Conservation (phyloP, 2,797 vertebrate species). For the Gymnoscopelus braueri region DNA sequence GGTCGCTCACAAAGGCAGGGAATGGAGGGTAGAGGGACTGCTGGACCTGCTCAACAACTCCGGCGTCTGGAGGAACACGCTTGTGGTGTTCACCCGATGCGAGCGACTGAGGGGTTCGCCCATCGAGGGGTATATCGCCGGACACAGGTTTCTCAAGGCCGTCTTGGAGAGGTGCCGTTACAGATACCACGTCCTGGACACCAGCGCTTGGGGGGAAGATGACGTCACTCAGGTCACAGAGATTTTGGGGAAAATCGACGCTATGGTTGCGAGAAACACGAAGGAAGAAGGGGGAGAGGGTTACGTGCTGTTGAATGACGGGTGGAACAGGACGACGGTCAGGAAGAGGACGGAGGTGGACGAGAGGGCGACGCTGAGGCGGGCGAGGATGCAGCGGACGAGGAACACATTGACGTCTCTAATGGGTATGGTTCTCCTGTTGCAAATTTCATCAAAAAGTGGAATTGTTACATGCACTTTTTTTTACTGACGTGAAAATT, state of each 20-base stretch:
- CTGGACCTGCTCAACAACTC: slow-evolving; percentile 47
- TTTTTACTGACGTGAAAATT: too few species aligned
- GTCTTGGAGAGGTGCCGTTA: slow-evolving; percentile 47
- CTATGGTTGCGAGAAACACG: slow-evolving; percentile 28
- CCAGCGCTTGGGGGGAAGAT: slow-evolving; percentile 35
- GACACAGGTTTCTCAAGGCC: slow-evolving; percentile 24
- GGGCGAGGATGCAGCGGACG: slow-evolving; percentile 1
- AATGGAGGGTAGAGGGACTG: slow-evolving; percentile 62
- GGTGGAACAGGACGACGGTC: slow-evolving; percentile 14
- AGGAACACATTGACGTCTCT: slow-evolving; percentile 36
- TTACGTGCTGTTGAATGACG: slow-evolving; percentile 24
- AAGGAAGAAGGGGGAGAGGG: slow-evolving; percentile 20
- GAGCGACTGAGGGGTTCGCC: slow-evolving; percentile 39
- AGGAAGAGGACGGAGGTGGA: slow-evolving; percentile 24
- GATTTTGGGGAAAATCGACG: slow-evolving; percentile 47
- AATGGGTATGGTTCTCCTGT: slow-evolving; percentile 21
- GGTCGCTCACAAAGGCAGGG: slow-evolving; percentile 37
- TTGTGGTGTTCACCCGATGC: slow-evolving; percentile 50
- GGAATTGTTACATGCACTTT: too few species aligned
- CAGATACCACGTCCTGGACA: slow-evolving; percentile 56
- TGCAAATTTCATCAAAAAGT: not conserved
- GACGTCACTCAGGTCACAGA: slow-evolving; percentile 33
- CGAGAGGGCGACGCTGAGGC: slow-evolving; percentile 31
- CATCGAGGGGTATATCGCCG: slow-evolving; percentile 18
- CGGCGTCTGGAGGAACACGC: slow-evolving; percentile 38